Base-by-base conservation (phyloP, 1,140 invertebrate genomes). In the Callitettix versicolor region DNA sequence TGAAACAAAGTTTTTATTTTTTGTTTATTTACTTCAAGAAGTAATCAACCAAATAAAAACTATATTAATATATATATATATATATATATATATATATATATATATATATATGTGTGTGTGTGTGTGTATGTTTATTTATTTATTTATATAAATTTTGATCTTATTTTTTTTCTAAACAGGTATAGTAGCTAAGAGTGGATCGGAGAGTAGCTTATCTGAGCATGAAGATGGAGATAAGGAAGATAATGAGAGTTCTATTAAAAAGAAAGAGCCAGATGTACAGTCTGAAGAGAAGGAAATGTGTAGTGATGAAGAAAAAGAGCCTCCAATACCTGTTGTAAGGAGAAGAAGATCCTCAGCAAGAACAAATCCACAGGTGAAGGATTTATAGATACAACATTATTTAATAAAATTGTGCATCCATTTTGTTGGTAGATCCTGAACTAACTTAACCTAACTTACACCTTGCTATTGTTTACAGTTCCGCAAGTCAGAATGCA, bases 131-230 rank as follows among this genome's bases (percentile, higher is more conserved):
- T 30, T 30, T 30, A n/a, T 30, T 30, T 30, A 9, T 30, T 4
- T 9, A 30, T 30, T 30, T 30, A 30, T 30, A 30, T n/a, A n/a
- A n/a, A n/a, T n/a, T n/a, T n/a, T n/a, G n/a, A n/a, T n/a, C n/a
- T n/a, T 30, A 30, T 30, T 3, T 9, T 30, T 30, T 30, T 30
- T 4, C 9, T 30, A 9, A 30, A 3, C 3, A 30, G 26, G 26
- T 30, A 30, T 68, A 46, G 66, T 87, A 50, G 76, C 75, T 34
- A 91, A 91, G 71, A 90, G 87, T 60, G 86, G 81, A 6, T 91
- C 87, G 1, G 88, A 91, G 62, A 91, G 87, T 61, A 91, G 87
- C 63, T 71, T 91, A 42, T 90, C 88, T 0, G 88, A 91, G 61
- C 79, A 65, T 71, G 78, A 54, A 55, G 54, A 50, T 40, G 49